Conservation (phyloP, 2,888 invertebrate genomes). For the Helobdella robusta region DNA sequence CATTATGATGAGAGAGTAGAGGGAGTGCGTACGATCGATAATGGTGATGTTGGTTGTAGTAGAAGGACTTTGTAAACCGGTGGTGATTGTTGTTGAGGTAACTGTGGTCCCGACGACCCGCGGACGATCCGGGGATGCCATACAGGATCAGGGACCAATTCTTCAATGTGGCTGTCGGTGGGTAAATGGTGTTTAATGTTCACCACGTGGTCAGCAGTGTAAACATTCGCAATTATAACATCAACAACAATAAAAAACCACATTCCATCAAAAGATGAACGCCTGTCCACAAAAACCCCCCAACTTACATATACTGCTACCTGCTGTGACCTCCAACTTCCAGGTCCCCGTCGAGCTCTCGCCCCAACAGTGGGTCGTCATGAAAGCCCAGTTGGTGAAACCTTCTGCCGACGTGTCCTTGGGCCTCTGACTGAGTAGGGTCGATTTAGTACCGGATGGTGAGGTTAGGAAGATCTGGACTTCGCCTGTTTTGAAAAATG, state of each 20-base stretch:
- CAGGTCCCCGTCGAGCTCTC: slow-evolving; percentile 85
- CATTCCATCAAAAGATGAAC: no score
- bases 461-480: slow-evolving; percentile 58
- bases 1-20: background rate
- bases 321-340: slow-evolving; percentile 76
- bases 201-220: background rate
- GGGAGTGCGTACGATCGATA: background rate
- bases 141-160: slow-evolving; percentile 87
- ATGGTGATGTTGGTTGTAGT: background rate
- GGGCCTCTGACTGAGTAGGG: slow-evolving; percentile 56
- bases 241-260: background rate
- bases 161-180: slow-evolving; percentile 56
- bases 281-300: background rate
- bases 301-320: slow-evolving; percentile 30
- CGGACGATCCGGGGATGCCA: slow-evolving; percentile 59
- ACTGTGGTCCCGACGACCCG: slow-evolving; percentile 28
- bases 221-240: background rate
- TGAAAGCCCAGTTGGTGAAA: slow-evolving; percentile 96
- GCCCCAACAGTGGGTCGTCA: slow-evolving; percentile 97
- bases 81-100: no score
- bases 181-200: background rate
- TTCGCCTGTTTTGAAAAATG: no score
- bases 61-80: no score
- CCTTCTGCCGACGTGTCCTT: slow-evolving; percentile 79
- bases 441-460: slow-evolving; percentile 37